Percentiles rank a stretch among this genome's conserved stretches.
phyloP scores from a whole-genome alignment of 2,113 vertebrate species.

The Tenebrosternarchus preto region DNA sequence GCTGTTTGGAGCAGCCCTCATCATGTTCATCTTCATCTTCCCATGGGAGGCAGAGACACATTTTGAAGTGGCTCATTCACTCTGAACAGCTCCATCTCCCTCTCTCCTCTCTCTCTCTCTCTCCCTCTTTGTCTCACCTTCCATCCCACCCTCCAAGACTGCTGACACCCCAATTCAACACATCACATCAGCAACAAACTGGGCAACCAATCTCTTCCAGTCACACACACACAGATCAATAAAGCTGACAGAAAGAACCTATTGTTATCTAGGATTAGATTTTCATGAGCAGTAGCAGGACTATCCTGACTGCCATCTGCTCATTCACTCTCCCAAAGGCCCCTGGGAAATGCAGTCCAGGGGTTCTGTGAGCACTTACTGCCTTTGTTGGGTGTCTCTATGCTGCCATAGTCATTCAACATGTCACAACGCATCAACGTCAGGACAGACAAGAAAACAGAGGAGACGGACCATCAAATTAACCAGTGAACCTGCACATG shows the following conservation, averaged over 20 bases:
- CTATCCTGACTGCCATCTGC: constrained; percentile 50
- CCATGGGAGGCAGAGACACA: too few species aligned
- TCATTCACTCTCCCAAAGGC: constrained; percentile 33
- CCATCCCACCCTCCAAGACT: not conserved
- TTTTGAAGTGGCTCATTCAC: too few species aligned
- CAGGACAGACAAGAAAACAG: constrained; percentile 19
- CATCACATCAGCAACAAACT: constrained; percentile 19
- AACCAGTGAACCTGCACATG: too few species aligned
- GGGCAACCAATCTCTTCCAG: constrained; percentile 33
- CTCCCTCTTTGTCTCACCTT: not conserved
- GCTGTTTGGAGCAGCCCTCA: not conserved
- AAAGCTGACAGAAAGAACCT: constrained; percentile 46
- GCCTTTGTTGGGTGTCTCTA: constrained; percentile 30
- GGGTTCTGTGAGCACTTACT: constrained; percentile 18
- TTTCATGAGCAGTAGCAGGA: constrained; percentile 43
- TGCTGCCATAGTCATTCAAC: constrained; percentile 45
- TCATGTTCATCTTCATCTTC: too few species aligned
- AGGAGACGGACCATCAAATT: not conserved
- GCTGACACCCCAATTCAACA: constrained; percentile 21
- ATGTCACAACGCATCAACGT: constrained; percentile 44
- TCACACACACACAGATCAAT: constrained; percentile 47
- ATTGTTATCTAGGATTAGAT: constrained; percentile 48
- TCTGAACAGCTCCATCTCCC: not conserved
- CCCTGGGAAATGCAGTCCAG: constrained; percentile 45
- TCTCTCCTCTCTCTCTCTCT: not conserved